These are phyloP conservation scores for Ceratosolen fusciceps DNA, from an alignment of 1,140 invertebrate species.

Conservation along the genomic window DNA sequence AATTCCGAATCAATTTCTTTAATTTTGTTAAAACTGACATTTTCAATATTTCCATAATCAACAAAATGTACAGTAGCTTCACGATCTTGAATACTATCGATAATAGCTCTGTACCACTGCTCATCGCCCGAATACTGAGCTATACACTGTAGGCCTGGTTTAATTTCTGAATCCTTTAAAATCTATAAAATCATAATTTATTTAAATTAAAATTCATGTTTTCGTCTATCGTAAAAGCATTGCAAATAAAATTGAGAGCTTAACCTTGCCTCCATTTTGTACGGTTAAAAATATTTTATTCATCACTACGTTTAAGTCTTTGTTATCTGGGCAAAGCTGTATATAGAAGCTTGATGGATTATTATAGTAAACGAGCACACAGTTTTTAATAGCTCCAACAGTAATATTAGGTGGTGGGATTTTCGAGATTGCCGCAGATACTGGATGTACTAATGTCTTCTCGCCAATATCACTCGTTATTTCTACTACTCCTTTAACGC, in stretches of 20 bases:
- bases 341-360: constrained; percentile 71
- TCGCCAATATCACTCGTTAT: neutral
- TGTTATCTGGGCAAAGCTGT: constrained; percentile 64
- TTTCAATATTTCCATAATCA: constrained; percentile 73
- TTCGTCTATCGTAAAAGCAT: neutral
- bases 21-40: constrained; percentile 57
- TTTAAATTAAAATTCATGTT: neutral
- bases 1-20: constrained; percentile 62
- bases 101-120: constrained; percentile 73
- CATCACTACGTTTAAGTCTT: constrained; percentile 65
- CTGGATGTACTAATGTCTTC: neutral
- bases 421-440: constrained; percentile 16
- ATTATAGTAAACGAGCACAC: constrained; percentile 59
- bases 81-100: constrained; percentile 63
- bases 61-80: constrained; percentile 70
- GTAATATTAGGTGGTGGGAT: constrained; percentile 57
- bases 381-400: constrained; percentile 56
- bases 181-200: constrained; percentile 8
- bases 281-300: constrained; percentile 62
- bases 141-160: constrained; percentile 62
- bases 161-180: constrained; percentile 50
- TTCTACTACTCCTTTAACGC: neutral
- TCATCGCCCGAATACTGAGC: constrained; percentile 73
- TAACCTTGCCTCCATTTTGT: constrained; percentile 53
- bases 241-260: neutral